Conservation (phyloP, 2,888 invertebrate genomes). For the Disparrhopalites patrizii region DNA sequence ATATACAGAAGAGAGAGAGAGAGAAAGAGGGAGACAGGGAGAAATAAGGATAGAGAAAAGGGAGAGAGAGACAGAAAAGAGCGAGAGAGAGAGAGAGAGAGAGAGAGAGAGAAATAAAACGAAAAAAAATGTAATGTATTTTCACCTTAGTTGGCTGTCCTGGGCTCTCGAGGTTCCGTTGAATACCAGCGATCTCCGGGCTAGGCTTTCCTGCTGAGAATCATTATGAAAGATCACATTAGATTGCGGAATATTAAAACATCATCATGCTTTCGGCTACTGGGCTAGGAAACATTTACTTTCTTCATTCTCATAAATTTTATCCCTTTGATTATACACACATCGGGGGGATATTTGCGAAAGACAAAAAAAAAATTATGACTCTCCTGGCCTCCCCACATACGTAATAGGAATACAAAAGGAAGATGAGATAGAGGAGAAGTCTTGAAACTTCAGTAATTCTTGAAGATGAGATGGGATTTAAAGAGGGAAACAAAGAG, state of each 20-base stretch:
- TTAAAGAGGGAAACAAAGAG: no score
- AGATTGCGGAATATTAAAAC: conserved; percentile 42
- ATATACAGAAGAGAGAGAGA: neutral
- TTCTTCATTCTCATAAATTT: conserved; percentile 35
- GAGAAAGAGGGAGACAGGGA: no score
- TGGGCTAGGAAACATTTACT: conserved; percentile 31
- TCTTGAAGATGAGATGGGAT: no score
- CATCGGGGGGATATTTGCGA: conserved; percentile 24
- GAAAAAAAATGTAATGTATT: conserved; percentile 12
- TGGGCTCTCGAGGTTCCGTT: conserved; percentile 39
- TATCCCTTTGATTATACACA: conserved; percentile 25
- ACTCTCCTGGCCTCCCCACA: no score
- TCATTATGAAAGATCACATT: conserved; percentile 41
- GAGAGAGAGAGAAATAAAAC: conserved; percentile 1
- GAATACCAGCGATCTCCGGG: conserved; percentile 38
- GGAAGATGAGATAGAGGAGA: no score
- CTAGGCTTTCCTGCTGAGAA: conserved; percentile 42
- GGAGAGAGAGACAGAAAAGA: neutral
- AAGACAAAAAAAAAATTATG: no score
- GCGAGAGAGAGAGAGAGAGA: neutral
- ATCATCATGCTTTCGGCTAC: conserved; percentile 43
- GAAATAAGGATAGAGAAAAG: neutral
- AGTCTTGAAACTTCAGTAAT: no score
- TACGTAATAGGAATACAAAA: no score
- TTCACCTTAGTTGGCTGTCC: conserved; percentile 43